Base-by-base conservation (phyloP, 92 coral and sea anemone species). In the Nematostella vectensis region DNA sequence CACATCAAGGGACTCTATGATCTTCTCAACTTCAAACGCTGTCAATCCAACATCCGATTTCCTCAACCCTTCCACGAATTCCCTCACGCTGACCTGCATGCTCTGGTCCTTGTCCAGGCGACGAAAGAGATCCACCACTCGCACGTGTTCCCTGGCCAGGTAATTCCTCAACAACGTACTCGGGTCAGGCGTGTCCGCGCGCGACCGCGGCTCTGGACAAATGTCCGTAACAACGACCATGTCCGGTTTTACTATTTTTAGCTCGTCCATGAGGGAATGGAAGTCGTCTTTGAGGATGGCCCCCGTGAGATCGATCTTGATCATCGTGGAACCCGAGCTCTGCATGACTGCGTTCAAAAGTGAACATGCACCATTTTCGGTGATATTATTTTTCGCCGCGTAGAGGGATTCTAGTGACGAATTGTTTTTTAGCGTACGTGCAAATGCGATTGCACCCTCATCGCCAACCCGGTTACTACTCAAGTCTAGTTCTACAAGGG, bases 21-120 rank as follows among this genome's bases (percentile, higher is more conserved):
- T 85, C 60, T 69, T 69, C 55, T 85, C 83, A 11, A 85, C 81
- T 61, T 85, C 95, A 15, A 69, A 85, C 44, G 72, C 70, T 0
- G 88, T 85, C 42, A 85, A 59, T 13, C 95, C 95, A 3, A 85
- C 88, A 11, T 85, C 83, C 17, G 95, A 85, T 42, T 72, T 76
- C 50, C 84, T 68, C 18, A 85, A 59, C 1, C 95, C 95, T 31
- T 85, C 95, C 0, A 81, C 95, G 57, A 85, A 85, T 50, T 85
- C 95, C 44, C 76, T 62, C 31, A 80, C 88, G 18, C 74, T 80
- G n/a, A 85, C 95, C 55, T 81, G 88, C 95, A 85, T 85, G 50
- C 95, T 85, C 52, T 81, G 88, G 43, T 80, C 95, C 20, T 58
- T 79, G 61, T 85, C 95, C 17, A 85, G 63, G 57, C 67, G 75